Evolutionary conservation across 2,797 vertebrate genomes (phyloP).

Genomic region (Delichon dasypus): DNA sequence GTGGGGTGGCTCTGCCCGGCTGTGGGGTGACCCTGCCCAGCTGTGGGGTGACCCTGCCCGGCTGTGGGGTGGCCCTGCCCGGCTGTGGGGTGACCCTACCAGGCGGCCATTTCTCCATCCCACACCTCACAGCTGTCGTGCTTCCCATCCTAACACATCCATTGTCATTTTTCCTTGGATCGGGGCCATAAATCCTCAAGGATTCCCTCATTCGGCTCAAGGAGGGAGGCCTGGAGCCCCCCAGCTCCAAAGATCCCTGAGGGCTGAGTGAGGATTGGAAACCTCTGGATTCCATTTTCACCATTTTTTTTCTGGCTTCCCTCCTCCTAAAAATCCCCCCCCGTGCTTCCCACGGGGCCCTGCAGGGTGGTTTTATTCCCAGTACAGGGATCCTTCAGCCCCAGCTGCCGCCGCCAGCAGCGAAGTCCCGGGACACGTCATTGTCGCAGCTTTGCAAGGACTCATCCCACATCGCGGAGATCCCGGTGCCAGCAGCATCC

Average conservation of each 20-base stretch:
- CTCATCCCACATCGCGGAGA: not conserved
- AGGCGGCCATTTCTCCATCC: not conserved
- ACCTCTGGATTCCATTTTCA: not conserved
- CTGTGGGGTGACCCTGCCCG: too few relatives aligned
- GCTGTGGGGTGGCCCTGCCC: too few relatives aligned
- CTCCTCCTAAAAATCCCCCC: not conserved
- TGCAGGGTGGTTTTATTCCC: not conserved
- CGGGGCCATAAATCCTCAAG: not conserved
- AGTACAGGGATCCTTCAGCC: too few relatives aligned
- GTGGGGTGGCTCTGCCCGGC: too few relatives aligned
- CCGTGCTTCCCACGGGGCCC: accelerated
- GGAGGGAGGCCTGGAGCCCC: not conserved
- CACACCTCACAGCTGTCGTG: accelerated
- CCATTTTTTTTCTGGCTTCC: not conserved
- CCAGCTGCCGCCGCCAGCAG: too few relatives aligned
- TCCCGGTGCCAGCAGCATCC: not conserved
- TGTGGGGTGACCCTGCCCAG: too few relatives aligned
- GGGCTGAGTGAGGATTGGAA: not conserved
- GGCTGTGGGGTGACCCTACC: too few relatives aligned
- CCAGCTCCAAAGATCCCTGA: not conserved
- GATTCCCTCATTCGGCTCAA: not conserved
- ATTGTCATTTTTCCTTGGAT: not conserved
- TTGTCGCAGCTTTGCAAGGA: not conserved
- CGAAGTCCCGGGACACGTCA: accelerated
- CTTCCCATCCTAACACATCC: not conserved